Conservation (phyloP, 2,888 invertebrate genomes). For the Andrena hattorfiana region DNA sequence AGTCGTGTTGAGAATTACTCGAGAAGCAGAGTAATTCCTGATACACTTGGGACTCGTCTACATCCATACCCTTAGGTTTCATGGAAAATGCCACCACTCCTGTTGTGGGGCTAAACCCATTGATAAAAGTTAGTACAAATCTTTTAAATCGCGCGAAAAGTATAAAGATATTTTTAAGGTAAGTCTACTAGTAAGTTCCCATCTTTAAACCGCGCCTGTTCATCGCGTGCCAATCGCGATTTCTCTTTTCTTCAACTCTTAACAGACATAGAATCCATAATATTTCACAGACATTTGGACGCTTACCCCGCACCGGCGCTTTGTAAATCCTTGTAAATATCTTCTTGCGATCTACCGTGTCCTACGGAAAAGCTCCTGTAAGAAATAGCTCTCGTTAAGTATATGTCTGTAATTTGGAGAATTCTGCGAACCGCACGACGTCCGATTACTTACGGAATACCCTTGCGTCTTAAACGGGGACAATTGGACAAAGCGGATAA, state of each 20-base stretch:
- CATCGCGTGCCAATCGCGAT: not conserved
- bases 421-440: not conserved
- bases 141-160: not conserved
- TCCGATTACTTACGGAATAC: conserved; percentile 89
- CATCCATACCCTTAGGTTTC: conserved; percentile 83
- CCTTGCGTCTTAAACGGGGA: conserved; percentile 89
- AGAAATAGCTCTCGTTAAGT: conserved; percentile 14
- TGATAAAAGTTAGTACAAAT: conserved; percentile 71
- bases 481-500: conserved; percentile 95
- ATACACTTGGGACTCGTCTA: conserved; percentile 84
- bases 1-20: conserved; percentile 82
- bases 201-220: conserved; percentile 6
- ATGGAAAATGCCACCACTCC: conserved; percentile 84
- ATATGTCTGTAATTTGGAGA: not conserved
- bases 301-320: conserved; percentile 83
- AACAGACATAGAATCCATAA: conserved; percentile 10
- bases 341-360: conserved; percentile 92
- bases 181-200: not conserved
- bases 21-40: conserved; percentile 85
- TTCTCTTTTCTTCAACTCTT: not conserved
- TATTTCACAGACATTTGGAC: conserved; percentile 20
- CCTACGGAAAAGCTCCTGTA: conserved; percentile 93
- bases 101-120: conserved; percentile 82
- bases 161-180: not conserved
- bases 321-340: conserved; percentile 93